A percentile compares a stretch with the other conserved stretches of the same genome.
Conservation (phyloP, 2,888 invertebrate genomes). For the Cordilura impudica region DNA sequence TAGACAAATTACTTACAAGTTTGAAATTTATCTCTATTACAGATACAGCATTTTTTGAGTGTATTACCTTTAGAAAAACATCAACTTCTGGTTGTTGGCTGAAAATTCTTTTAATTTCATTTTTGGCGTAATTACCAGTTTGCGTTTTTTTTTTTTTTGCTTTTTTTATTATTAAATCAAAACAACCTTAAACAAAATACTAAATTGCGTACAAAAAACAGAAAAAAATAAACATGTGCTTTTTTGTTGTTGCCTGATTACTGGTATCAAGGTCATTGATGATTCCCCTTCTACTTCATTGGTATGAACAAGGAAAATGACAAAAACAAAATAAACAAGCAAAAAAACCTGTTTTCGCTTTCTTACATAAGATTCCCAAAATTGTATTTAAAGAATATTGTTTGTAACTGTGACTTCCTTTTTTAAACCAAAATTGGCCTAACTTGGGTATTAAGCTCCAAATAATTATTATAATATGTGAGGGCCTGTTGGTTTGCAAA, state of each 20-base stretch:
- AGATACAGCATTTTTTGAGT: background rate
- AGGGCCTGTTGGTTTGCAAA: too few relatives aligned
- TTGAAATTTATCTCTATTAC: background rate
- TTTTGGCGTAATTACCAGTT: constrained; percentile 32
- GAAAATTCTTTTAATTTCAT: constrained; percentile 48
- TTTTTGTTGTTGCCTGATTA: constrained; percentile 11
- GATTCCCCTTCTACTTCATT: constrained; percentile 19
- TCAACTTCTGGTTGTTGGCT: background rate
- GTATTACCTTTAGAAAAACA: background rate
- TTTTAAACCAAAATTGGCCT: background rate
- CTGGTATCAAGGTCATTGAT: constrained; percentile 41
- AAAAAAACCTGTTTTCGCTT: constrained; percentile 27
- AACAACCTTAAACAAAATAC: background rate
- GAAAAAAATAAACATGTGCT: constrained; percentile 1
- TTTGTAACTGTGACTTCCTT: background rate
- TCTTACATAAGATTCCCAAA: background rate
- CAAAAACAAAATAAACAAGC: constrained; percentile 8
- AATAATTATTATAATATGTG: too few relatives aligned
- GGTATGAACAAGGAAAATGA: background rate
- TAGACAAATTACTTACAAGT: background rate
- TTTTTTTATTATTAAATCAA: background rate
- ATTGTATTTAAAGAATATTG: background rate
- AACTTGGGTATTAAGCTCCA: too few relatives aligned
- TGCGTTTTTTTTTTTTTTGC: background rate
- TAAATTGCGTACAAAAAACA: constrained; percentile 1